A percentile compares a stretch with the other conserved stretches of the same genome.
phyloP scores from a whole-genome alignment of 2,797 vertebrate genomes.

The Chloroceryle amazona region DNA sequence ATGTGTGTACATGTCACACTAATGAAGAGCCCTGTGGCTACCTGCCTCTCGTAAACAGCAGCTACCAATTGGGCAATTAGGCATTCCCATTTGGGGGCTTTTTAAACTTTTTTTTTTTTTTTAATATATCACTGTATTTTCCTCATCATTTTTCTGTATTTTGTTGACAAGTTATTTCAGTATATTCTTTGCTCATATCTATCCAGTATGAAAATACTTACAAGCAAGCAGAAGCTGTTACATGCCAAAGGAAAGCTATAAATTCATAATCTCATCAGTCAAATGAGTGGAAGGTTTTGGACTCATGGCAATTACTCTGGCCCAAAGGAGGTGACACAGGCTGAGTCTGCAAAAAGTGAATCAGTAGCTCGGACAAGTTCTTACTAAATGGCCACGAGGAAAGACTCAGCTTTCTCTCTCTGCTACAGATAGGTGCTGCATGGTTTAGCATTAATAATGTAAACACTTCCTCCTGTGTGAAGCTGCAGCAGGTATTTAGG shows the following conservation, averaged over 20 bases:
- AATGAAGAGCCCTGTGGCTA: background rate
- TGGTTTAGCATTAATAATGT: background rate
- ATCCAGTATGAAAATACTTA: background rate
- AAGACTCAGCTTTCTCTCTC: background rate
- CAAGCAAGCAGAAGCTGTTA: background rate
- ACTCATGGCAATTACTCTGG: background rate
- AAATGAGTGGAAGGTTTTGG: background rate
- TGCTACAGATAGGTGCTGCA: background rate
- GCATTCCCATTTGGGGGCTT: background rate
- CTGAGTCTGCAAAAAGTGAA: background rate
- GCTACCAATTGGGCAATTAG: background rate
- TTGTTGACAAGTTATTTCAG: background rate
- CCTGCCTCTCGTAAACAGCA: background rate
- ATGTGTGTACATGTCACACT: background rate
- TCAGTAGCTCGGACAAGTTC: background rate
- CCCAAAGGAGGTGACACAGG: background rate
- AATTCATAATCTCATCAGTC: background rate
- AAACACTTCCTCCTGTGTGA: background rate
- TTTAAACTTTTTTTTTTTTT: background rate
- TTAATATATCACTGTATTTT: background rate
- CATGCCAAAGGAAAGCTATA: background rate
- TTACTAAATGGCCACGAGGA: background rate
- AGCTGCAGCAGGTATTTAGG: background rate
- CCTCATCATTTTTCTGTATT: background rate
- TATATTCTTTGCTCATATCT: background rate